Evolutionary conservation across 2,113 vertebrate genomes (phyloP).

Genomic region (Nerophis lumbriciformis): DNA sequence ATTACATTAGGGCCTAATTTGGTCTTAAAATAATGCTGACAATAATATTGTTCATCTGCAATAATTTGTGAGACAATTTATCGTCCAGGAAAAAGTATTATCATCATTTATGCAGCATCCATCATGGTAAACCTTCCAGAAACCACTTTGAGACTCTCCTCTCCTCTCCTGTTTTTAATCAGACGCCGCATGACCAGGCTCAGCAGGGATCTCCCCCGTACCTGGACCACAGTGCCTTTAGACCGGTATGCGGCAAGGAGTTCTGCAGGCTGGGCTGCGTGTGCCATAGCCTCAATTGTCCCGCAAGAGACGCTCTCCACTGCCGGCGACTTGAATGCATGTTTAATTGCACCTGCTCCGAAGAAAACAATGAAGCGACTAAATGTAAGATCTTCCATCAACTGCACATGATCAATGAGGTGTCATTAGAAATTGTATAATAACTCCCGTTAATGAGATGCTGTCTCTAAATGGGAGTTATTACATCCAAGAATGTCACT

Average conservation of each 20-base stretch:
- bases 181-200: constrained; percentile 25
- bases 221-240: constrained; percentile 36
- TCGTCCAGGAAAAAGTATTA: too few species aligned
- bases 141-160: neutral
- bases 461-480: too few species aligned
- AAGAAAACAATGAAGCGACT: constrained; percentile 43
- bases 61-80: too few species aligned
- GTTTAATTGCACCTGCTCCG: constrained; percentile 86
- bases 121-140: neutral
- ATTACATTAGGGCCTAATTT: too few species aligned
- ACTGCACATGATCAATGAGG: too few species aligned
- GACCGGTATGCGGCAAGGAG: constrained; percentile 76
- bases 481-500: too few species aligned
- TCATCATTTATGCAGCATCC: neutral
- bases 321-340: constrained; percentile 86
- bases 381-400: neutral
- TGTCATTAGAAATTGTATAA: too few species aligned
- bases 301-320: constrained; percentile 72
- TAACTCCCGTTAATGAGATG: too few species aligned
- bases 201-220: constrained; percentile 22
- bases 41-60: too few species aligned
- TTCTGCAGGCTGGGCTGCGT: constrained; percentile 90
- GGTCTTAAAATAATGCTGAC: too few species aligned
- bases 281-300: constrained; percentile 79
- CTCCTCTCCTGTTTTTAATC: constrained; percentile 1